Evolutionary conservation across 2,888 invertebrate species (phyloP), one percentile per base, ranked within the genome.

Genomic region (Lepidocyrtinus sp.): DNA sequence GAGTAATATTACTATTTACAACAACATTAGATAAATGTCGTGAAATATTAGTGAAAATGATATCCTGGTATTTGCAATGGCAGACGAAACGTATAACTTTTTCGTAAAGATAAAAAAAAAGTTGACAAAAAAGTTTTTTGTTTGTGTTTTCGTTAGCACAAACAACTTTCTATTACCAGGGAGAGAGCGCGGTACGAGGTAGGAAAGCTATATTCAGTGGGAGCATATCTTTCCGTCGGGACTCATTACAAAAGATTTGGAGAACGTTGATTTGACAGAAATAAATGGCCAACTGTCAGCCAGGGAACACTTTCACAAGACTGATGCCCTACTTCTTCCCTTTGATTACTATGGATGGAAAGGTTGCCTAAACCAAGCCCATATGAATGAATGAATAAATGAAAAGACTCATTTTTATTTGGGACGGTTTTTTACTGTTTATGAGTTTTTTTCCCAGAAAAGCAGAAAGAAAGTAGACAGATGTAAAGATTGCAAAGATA

Each of bases 201-300:
- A 36, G 12, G 12, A 36, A 36, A 36, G 12, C 36, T 36, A 36
- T 36, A 36, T 36, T 36, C 36, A 36, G 5, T 12, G 36, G 36
- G 36, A 36, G 36, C 36, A 79, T 67, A 79, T 79, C 69, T 79
- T 79, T 69, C 79, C 79, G 73, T 79, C 79, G 79, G 74, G 79
- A 74, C 79, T 79, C 79, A 79, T 79, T 79, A 79, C 79, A 79
- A 79, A 79, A 79, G 79, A 79, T 79, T 79, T 67, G 79, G 74
- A 74, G 70, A 79, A 79, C 73, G 79, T 79, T 74, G 79, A 74
- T 74, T 79, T 79, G 79, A 79, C 79, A 79, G 79, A 74, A 79
- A 79, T 79, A 79, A 79, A 79, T 79, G 79, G 79, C 63, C 74
- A 69, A 70, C 79, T 79, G 79, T 79, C 79, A 79, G 79, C 73